These are phyloP conservation scores for Enteromius radiatus DNA, from an alignment of 2,797 vertebrate species.

Conservation along the genomic window DNA sequence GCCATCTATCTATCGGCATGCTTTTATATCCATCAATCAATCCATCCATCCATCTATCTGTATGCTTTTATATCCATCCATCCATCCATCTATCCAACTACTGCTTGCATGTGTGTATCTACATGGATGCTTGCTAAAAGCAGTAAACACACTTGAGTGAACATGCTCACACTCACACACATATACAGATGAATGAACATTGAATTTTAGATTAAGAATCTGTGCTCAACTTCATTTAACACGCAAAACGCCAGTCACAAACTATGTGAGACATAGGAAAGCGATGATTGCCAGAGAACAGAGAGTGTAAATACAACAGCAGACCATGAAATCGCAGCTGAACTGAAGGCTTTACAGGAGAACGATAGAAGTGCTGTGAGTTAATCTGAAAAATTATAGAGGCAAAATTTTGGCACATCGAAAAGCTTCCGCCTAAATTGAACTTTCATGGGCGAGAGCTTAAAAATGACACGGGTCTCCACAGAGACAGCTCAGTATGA, in stretches of 20 bases:
- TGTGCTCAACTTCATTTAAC: neutral
- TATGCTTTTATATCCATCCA: neutral
- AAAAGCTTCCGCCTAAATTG: conserved; percentile 59
- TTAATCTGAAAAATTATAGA: conserved; percentile 73
- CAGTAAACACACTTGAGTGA: neutral
- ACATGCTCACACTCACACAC: neutral
- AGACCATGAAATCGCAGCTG: conserved; percentile 73
- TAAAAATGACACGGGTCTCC: conserved; percentile 36
- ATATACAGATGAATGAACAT: conserved; percentile 24
- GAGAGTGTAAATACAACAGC: conserved; percentile 65
- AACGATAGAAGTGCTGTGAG: conserved; percentile 67
- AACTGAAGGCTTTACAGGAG: conserved; percentile 75
- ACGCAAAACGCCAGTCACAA: neutral
- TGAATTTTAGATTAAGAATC: neutral
- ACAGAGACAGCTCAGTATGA: conserved; percentile 17
- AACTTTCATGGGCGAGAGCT: conserved; percentile 36
- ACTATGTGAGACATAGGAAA: neutral
- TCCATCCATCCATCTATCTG: neutral
- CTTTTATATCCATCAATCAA: neutral
- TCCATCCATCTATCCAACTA: neutral
- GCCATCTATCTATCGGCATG: too few relatives aligned
- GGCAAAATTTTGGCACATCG: conserved; percentile 65
- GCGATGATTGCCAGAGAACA: conserved; percentile 42
- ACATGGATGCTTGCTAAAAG: conserved; percentile 12
- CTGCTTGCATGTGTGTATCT: neutral